These are phyloP conservation scores for Lepisosteus oculatus DNA, from an alignment of 2,113 vertebrate genomes.

Conservation along the genomic window DNA sequence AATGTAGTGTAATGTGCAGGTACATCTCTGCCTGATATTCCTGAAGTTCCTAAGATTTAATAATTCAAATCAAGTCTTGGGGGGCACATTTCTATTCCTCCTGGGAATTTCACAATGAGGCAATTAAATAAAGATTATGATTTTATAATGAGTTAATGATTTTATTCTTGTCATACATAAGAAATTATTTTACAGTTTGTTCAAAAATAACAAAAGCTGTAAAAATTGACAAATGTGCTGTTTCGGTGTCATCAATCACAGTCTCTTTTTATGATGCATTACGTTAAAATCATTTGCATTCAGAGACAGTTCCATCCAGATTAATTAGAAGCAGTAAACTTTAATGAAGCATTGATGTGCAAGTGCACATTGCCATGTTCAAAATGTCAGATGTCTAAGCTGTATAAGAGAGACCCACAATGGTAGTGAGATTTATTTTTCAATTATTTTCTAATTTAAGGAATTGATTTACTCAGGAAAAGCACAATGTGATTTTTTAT, in stretches of 20 bases:
- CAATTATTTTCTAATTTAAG: too few species aligned
- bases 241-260: neutral
- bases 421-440: neutral
- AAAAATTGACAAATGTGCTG: neutral
- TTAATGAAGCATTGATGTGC: neutral
- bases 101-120: too few species aligned
- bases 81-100: too few species aligned
- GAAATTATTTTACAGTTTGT: too few species aligned
- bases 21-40: too few species aligned
- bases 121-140: too few species aligned
- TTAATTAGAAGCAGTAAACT: conserved; percentile 1
- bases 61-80: too few species aligned
- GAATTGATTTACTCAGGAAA: neutral
- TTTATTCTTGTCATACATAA: too few species aligned
- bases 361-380: neutral
- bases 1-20: too few species aligned
- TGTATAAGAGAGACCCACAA: neutral
- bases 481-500: neutral
- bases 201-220: too few species aligned
- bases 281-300: neutral
- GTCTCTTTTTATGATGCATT: neutral
- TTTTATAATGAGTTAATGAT: too few species aligned
- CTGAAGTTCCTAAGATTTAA: too few species aligned
- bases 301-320: neutral
- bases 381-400: neutral